These are phyloP conservation scores for Sinonovacula constricta DNA, from an alignment of 1,140 invertebrate species.

Conservation along the genomic window DNA sequence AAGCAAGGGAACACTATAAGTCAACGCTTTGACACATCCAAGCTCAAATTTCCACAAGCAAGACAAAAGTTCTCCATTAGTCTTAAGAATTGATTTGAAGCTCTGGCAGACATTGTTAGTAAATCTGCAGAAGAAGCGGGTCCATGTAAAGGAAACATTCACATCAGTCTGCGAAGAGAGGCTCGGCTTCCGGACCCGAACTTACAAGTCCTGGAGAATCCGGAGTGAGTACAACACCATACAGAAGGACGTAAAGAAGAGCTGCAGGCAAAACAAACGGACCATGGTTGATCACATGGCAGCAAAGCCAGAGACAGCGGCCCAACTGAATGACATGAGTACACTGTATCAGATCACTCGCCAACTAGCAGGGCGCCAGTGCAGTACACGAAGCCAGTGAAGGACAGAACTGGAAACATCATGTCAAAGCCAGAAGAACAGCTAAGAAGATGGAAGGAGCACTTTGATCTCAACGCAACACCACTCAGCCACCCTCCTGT, in stretches of 20 bases:
- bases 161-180: conserved; percentile 39
- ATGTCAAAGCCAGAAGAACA: background rate
- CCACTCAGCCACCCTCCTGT: too few species aligned
- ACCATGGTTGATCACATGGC: too few species aligned
- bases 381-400: too few species aligned
- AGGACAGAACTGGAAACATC: background rate
- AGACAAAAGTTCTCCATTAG: background rate
- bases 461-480: too few species aligned
- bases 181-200: background rate
- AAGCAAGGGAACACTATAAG: background rate
- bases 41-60: background rate
- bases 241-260: background rate
- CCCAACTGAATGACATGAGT: too few species aligned
- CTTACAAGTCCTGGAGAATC: conserved; percentile 14
- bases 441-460: conserved; percentile 1
- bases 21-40: background rate
- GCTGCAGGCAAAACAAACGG: background rate
- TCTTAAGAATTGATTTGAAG: too few species aligned
- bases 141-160: too few species aligned
- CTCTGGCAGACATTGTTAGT: background rate
- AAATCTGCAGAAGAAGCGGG: background rate
- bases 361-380: too few species aligned
- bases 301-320: too few species aligned
- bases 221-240: background rate
- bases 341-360: too few species aligned